phyloP scores from a whole-genome alignment of 1,140 invertebrate species.

The Hyles vespertilio region DNA sequence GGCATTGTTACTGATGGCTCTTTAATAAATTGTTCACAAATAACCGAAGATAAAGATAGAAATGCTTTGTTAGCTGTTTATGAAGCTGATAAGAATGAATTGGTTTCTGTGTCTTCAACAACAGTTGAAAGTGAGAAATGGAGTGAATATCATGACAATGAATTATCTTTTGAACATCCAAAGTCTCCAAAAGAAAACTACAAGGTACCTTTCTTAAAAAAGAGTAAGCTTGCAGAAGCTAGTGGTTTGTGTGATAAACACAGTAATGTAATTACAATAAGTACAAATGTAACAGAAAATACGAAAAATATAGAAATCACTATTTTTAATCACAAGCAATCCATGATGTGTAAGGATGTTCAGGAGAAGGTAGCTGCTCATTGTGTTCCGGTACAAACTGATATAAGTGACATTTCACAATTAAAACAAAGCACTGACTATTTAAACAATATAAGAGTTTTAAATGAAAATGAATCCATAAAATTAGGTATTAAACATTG shows the following conservation, averaged over 20 bases:
- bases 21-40: slow-evolving; percentile 42
- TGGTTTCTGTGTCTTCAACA: slow-evolving; percentile 7
- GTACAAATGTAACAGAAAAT: neutral
- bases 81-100: slow-evolving; percentile 38
- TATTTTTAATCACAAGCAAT: neutral
- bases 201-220: slow-evolving; percentile 51
- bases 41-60: slow-evolving; percentile 50
- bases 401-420: slow-evolving; percentile 13
- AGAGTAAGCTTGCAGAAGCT: slow-evolving; percentile 34
- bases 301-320: slow-evolving; percentile 9
- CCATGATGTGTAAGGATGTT: no score
- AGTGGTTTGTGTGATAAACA: slow-evolving; percentile 28
- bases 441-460: no score
- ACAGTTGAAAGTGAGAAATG: neutral
- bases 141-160: neutral
- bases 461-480: no score
- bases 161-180: neutral
- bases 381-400: slow-evolving; percentile 43
- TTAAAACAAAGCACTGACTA: no score
- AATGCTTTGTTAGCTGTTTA: slow-evolving; percentile 42
- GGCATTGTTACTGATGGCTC: slow-evolving; percentile 44
- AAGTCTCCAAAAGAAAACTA: neutral
- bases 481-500: neutral
- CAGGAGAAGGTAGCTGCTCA: no score
- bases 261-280: neutral